Evolutionary conservation across 1,140 invertebrate species (phyloP).

Genomic region (Tenebrio molitor): DNA sequence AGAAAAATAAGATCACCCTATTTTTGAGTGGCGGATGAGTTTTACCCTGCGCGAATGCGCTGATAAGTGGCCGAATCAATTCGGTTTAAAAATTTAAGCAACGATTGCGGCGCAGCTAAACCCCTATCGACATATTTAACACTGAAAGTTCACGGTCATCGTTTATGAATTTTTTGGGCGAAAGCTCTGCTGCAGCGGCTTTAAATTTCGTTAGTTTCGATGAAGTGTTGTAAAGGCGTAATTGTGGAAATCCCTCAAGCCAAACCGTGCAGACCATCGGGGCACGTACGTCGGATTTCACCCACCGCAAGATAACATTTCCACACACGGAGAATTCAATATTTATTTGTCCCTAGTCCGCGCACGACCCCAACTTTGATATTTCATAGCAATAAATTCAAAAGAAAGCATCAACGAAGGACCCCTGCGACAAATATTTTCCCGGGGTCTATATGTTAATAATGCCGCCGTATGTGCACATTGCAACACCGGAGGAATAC

Average conservation of each 20-base stretch:
- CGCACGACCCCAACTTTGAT: conserved; percentile 23
- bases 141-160: no score
- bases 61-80: neutral
- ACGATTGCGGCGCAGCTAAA: neutral
- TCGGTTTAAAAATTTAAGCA: conserved; percentile 9
- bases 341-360: conserved; percentile 31
- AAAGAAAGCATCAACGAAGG: conserved; percentile 33
- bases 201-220: conserved; percentile 8
- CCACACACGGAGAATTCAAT: conserved; percentile 33
- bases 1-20: neutral
- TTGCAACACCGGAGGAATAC: conserved; percentile 13
- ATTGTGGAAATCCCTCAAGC: conserved; percentile 22
- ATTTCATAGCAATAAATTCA: conserved; percentile 39
- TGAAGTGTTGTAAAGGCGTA: conserved; percentile 2
- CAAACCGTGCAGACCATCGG: neutral
- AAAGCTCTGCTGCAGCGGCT: no score
- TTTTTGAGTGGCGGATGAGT: neutral
- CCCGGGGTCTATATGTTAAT: conserved; percentile 33
- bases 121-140: neutral
- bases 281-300: conserved; percentile 22
- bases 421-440: conserved; percentile 27
- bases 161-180: no score
- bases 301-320: conserved; percentile 20
- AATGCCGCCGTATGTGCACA: conserved; percentile 26
- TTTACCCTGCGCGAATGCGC: no score